Conservation (phyloP, 2,797 vertebrate genomes). For the Catharus ustulatus region DNA sequence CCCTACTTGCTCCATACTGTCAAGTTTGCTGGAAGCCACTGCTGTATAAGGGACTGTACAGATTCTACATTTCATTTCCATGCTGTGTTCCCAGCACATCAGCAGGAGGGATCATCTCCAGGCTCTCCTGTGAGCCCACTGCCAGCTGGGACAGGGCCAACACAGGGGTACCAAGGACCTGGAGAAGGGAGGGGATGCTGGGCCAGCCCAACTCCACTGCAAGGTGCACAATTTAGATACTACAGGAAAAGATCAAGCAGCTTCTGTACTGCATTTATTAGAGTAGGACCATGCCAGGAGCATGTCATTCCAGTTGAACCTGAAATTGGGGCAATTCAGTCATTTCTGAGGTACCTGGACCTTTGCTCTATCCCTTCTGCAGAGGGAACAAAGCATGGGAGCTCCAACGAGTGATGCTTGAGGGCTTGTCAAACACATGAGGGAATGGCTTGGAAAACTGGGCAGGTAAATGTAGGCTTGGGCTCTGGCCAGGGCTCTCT, state of each 20-base stretch:
- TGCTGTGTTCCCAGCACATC: background rate
- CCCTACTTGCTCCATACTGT: background rate
- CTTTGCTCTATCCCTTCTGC: background rate
- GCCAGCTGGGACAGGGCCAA: background rate
- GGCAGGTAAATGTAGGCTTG: background rate
- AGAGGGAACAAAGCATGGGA: background rate
- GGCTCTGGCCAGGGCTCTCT: background rate
- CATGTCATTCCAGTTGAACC: background rate
- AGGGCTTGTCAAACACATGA: background rate
- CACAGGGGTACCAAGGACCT: fast-evolving
- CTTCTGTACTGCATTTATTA: background rate
- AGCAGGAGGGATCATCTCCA: background rate
- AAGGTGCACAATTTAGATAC: background rate
- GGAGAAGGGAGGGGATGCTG: background rate
- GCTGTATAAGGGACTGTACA: background rate
- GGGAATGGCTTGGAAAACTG: background rate
- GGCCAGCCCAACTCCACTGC: background rate
- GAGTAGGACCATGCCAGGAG: background rate
- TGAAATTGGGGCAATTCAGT: background rate
- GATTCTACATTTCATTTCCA: background rate
- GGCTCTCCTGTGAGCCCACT: background rate
- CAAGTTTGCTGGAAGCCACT: background rate
- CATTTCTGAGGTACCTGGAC: background rate
- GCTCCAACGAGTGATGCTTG: background rate
- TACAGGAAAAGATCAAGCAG: background rate